Conservation (phyloP, 1,140 invertebrate species). For the Capitella teleta region DNA sequence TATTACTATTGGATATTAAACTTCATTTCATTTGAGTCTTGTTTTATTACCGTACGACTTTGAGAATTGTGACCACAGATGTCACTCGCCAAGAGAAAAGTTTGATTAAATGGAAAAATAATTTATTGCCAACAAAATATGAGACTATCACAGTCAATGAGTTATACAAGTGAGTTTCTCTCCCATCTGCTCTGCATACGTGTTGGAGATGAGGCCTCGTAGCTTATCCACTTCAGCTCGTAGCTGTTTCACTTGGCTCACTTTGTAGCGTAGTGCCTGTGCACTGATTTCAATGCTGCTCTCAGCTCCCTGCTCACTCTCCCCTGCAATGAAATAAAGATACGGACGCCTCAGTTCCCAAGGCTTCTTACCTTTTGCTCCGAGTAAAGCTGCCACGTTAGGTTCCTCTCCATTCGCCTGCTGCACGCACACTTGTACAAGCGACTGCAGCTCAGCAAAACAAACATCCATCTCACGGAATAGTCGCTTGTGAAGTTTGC, state of each 20-base stretch:
- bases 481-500: constrained; percentile 22
- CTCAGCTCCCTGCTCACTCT: too few relatives aligned
- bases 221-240: constrained; percentile 27
- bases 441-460: constrained; percentile 30
- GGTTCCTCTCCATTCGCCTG: constrained; percentile 30
- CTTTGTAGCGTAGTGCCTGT: constrained; percentile 19
- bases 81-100: too few relatives aligned
- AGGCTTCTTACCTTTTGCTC: constrained; percentile 22
- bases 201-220: constrained; percentile 26
- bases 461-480: constrained; percentile 23
- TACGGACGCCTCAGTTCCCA: background rate
- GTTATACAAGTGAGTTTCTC: constrained; percentile 23
- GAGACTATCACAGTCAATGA: too few relatives aligned
- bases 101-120: too few relatives aligned
- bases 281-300: background rate
- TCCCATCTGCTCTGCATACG: constrained; percentile 34
- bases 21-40: too few relatives aligned
- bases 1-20: too few relatives aligned
- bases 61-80: too few relatives aligned
- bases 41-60: too few relatives aligned
- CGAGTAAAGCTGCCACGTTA: constrained; percentile 29
- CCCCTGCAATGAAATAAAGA: background rate
- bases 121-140: too few relatives aligned
- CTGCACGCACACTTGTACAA: constrained; percentile 30
- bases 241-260: constrained; percentile 21